These are phyloP conservation scores for Nephrotoma guestfalica DNA, from an alignment of 2,888 invertebrate genomes.

Conservation along the genomic window DNA sequence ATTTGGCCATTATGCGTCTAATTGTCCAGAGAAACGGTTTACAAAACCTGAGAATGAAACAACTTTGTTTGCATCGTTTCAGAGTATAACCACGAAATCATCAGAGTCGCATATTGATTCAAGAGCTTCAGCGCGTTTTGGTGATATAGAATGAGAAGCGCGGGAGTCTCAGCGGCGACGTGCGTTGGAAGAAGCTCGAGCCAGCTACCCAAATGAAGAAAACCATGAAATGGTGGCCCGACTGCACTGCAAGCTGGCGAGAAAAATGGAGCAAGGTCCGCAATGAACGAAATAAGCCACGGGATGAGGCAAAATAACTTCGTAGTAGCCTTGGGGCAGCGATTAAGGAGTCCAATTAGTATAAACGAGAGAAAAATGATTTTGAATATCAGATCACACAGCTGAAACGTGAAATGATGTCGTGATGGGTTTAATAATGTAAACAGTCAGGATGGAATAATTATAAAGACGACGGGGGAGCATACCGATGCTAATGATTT, in stretches of 20 bases:
- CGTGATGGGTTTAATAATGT: slow-evolving; percentile 36
- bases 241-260: slow-evolving; percentile 92
- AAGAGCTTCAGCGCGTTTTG: no score
- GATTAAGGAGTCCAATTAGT: slow-evolving; percentile 55
- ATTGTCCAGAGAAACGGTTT: no score
- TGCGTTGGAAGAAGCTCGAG: no score
- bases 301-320: slow-evolving; percentile 77
- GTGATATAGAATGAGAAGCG: no score
- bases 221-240: slow-evolving; percentile 98
- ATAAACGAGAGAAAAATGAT: slow-evolving; percentile 67
- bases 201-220: no score
- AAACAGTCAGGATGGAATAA: slow-evolving; percentile 31
- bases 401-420: slow-evolving; percentile 62
- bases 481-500: slow-evolving; percentile 24
- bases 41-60: no score
- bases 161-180: no score
- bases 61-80: no score
- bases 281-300: slow-evolving; percentile 81
- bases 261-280: slow-evolving; percentile 93
- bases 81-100: no score
- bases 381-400: slow-evolving; percentile 61
- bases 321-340: slow-evolving; percentile 65
- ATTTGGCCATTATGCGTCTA: no score
- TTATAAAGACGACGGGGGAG: slow-evolving; percentile 20
- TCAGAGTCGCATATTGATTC: no score